Evolutionary conservation across 1,140 invertebrate species (phyloP).

Genomic region (Megathymus violae): DNA sequence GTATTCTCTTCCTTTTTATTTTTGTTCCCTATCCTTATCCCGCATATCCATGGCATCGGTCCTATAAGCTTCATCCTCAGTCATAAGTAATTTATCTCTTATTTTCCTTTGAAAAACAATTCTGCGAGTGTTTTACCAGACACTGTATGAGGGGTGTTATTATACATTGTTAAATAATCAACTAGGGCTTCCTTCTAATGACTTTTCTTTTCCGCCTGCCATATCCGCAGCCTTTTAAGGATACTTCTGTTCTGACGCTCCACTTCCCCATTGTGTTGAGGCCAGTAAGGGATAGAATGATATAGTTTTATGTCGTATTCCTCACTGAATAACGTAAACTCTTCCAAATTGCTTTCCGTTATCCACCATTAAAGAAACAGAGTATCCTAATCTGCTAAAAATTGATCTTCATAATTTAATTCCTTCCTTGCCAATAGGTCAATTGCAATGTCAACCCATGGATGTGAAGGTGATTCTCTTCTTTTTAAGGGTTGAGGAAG

Average conservation of each 20-base stretch:
- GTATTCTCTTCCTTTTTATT: conserved; percentile 40
- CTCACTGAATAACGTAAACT: conserved; percentile 30
- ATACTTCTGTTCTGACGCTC: conserved; percentile 47
- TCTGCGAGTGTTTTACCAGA: conserved; percentile 43
- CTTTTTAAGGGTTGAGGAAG: conserved; percentile 26
- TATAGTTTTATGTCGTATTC: too few relatives aligned
- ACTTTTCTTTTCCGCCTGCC: conserved; percentile 31
- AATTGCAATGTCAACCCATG: conserved; percentile 36
- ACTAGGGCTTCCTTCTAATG: conserved; percentile 33
- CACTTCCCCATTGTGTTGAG: conserved; percentile 48
- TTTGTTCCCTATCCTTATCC: conserved; percentile 34
- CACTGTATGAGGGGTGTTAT: conserved; percentile 39
- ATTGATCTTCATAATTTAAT: conserved; percentile 28
- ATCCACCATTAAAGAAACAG: conserved; percentile 34
- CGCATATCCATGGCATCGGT: conserved; percentile 18
- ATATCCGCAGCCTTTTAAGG: conserved; percentile 42
- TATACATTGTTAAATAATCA: conserved; percentile 46
- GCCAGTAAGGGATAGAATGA: conserved; percentile 46
- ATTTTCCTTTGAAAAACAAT: conserved; percentile 34
- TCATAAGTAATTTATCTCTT: conserved; percentile 42
- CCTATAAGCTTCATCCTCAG: conserved; percentile 2
- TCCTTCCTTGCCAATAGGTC: conserved; percentile 21
- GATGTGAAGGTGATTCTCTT: conserved; percentile 13
- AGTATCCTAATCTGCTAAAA: conserved; percentile 21
- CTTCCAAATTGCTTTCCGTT: conserved; percentile 40